Base-by-base conservation (phyloP, 2,888 invertebrate species). In the Cosmorhoe ocellata region DNA sequence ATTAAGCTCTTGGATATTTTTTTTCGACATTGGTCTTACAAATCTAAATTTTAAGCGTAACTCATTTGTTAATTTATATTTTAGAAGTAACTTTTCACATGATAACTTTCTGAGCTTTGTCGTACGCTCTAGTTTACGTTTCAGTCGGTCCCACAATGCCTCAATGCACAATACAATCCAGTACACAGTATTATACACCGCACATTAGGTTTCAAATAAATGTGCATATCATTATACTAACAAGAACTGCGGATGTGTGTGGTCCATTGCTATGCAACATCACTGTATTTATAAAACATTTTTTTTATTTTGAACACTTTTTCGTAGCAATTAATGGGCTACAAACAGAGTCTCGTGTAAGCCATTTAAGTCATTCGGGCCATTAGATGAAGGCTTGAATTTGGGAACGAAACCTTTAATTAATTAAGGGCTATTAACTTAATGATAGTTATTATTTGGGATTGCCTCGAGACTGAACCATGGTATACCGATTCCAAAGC, bases 151-250 rank as follows among this genome's bases (percentile, higher is more conserved):
- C 61, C 38, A 48, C 56, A 54, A 44, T 50, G 50, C 43, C 31
- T 56, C 51, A 46, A 49, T 49, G 52, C 53, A 57, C 61, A 57
- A 48, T 58, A 45, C 50, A 51, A 51, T 41, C 27, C 51, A 27
- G 37, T 37, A 37, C 33, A 42, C 51, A 46, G 41, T 67, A 71
- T 31, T 36, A 37, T 67, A 71, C 64, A 66, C 63, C 50, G 54
- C 69, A 78, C 75, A 76, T 77, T 73, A 71, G 71, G 70, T 73
- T 75, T 76, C 67, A 82, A 85, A 85, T 82, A 84, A 86, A 89
- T 87, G 85, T 87, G 84, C 89, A 87, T 89, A 84, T 85, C 85
- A 88, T 89, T 89, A 89, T 66, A 75, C 74, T 67, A 80, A 81
- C 81, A 76, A 76, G 76, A 81, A 74, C 74, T 69, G 71, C 76